phyloP scores from a whole-genome alignment of 2,113 vertebrate species.

The Chionomys nivalis region DNA sequence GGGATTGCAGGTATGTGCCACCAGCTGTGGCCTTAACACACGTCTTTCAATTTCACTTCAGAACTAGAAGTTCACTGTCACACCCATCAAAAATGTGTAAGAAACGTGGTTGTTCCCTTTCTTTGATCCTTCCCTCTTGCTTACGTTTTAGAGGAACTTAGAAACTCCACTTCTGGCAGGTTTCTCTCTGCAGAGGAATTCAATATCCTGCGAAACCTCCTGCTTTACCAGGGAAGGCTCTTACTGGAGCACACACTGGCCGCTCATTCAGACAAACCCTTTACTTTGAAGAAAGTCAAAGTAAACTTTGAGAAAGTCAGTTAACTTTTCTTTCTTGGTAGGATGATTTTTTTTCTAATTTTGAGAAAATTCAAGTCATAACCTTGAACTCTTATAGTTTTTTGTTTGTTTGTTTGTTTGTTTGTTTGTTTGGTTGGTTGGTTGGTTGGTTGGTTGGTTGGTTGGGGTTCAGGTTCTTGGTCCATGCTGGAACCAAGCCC shows the following conservation, averaged over 20 bases:
- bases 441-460: background rate
- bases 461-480: too few species aligned
- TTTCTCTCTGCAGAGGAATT: background rate
- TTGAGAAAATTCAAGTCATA: background rate
- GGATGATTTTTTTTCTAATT: background rate
- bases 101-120: background rate
- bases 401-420: too few species aligned
- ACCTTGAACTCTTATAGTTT: background rate
- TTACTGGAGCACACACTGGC: fast-evolving
- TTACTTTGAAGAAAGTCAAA: background rate
- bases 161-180: background rate
- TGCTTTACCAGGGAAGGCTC: background rate
- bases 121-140: background rate
- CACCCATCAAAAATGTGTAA: background rate
- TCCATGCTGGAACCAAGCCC: background rate
- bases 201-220: background rate
- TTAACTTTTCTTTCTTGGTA: background rate
- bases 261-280: background rate
- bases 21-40: background rate
- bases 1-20: background rate
- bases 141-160: background rate
- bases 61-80: background rate
- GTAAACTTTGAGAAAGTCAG: background rate
- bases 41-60: background rate
- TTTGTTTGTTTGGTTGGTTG: background rate